phyloP scores from a whole-genome alignment of 2,797 vertebrate genomes.

The Semaprochilodus insignis region DNA sequence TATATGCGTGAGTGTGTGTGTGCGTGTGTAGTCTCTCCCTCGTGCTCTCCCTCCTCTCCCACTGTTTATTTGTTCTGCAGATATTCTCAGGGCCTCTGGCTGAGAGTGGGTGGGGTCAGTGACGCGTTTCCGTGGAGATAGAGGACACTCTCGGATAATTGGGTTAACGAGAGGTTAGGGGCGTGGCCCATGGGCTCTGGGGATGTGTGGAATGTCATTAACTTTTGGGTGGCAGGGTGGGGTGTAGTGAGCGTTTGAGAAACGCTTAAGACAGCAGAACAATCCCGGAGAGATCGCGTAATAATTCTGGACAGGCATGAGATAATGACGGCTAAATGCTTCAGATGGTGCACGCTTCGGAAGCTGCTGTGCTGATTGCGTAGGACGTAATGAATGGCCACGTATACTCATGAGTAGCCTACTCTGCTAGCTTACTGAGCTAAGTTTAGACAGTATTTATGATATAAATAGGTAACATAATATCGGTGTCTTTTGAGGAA shows the following conservation, averaged over 20 bases:
- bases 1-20: constrained; percentile 53
- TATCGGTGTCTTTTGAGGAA: not conserved
- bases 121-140: constrained; percentile 50
- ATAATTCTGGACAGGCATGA: constrained; percentile 32
- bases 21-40: constrained; percentile 28
- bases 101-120: constrained; percentile 42
- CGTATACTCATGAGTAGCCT: too few relatives aligned
- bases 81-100: constrained; percentile 70
- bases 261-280: constrained; percentile 23
- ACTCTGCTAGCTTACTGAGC: not conserved
- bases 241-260: constrained; percentile 24
- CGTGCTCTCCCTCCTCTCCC: constrained; percentile 53
- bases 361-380: not conserved
- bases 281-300: constrained; percentile 17
- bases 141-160: constrained; percentile 53
- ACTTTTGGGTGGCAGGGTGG: constrained; percentile 47
- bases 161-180: constrained; percentile 57
- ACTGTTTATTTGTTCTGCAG: constrained; percentile 73
- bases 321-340: constrained; percentile 19
- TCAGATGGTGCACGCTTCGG: constrained; percentile 19
- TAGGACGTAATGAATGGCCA: constrained; percentile 7
- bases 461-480: not conserved
- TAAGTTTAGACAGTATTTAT: not conserved
- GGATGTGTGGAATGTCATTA: constrained; percentile 50
- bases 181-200: constrained; percentile 39